Percentiles rank a stretch among this genome's conserved stretches.
These are phyloP conservation scores for Heliconius hortense DNA, from an alignment of 2,888 invertebrate genomes.

Conservation along the genomic window DNA sequence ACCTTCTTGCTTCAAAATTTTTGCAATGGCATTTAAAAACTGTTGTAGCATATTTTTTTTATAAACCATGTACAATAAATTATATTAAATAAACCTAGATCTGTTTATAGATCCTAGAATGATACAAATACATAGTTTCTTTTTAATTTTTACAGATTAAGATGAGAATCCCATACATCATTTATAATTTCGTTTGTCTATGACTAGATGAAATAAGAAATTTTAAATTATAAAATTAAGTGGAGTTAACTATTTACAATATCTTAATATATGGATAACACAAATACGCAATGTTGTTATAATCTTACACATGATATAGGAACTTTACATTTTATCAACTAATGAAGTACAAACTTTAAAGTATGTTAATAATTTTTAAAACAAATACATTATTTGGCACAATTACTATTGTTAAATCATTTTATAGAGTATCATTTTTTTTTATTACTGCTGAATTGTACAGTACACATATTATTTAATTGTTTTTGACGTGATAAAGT, in stretches of 20 bases:
- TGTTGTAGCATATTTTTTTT: not conserved
- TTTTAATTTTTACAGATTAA: slow-evolving; percentile 5
- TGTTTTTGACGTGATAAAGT: too few relatives aligned
- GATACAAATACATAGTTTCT: not conserved
- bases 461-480: not conserved
- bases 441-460: not conserved
- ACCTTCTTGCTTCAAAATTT: not conserved
- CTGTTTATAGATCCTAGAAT: not conserved
- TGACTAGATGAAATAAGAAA: slow-evolving; percentile 38
- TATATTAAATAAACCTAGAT: slow-evolving; percentile 8
- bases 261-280: slow-evolving; percentile 11
- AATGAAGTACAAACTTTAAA: slow-evolving; percentile 24
- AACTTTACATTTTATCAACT: slow-evolving; percentile 60
- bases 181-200: slow-evolving; percentile 25
- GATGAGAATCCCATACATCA: slow-evolving; percentile 1
- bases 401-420: slow-evolving; percentile 21
- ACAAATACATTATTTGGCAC: slow-evolving; percentile 29
- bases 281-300: slow-evolving; percentile 25
- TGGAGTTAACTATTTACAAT: slow-evolving; percentile 10
- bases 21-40: not conserved
- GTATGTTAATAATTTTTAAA: slow-evolving; percentile 11
- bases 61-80: not conserved
- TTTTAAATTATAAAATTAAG: slow-evolving; percentile 3
- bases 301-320: slow-evolving; percentile 53
- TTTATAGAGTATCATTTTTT: not conserved